phyloP scores from a whole-genome alignment of 2,888 invertebrate species.

The Nomada lathburiana region DNA sequence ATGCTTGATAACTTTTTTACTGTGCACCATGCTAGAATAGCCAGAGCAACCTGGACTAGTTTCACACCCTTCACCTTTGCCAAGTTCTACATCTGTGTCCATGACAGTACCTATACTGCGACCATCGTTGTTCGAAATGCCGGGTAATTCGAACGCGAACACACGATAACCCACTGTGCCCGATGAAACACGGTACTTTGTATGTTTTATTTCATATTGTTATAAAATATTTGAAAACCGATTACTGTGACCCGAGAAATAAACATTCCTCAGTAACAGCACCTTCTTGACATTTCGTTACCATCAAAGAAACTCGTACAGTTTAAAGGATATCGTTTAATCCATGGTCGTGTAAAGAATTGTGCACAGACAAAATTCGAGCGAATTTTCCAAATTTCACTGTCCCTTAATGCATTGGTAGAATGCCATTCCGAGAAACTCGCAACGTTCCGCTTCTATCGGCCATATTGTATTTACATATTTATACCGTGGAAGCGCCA shows the following conservation, averaged over 20 bases:
- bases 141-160: constrained; percentile 43
- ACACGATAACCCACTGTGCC: constrained; percentile 39
- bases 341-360: constrained; percentile 20
- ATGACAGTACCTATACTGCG: constrained; percentile 72
- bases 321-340: constrained; percentile 23
- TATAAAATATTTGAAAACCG: not conserved
- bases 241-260: constrained; percentile 39
- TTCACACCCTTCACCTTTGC: constrained; percentile 79
- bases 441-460: constrained; percentile 71
- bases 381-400: constrained; percentile 29
- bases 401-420: constrained; percentile 51
- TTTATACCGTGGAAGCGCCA: constrained; percentile 69
- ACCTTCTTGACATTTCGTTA: constrained; percentile 53
- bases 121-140: constrained; percentile 55
- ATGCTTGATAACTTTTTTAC: constrained; percentile 90
- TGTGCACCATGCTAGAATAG: constrained; percentile 84
- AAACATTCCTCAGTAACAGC: constrained; percentile 64
- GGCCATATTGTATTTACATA: constrained; percentile 83
- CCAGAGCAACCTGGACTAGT: constrained; percentile 79
- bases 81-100: constrained; percentile 80
- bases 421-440: constrained; percentile 64
- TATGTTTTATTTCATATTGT: constrained; percentile 56
- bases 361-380: constrained; percentile 1
- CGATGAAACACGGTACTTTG: constrained; percentile 4
- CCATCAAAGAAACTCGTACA: constrained; percentile 15